Base-by-base conservation (phyloP, 2,888 invertebrate genomes). In the Cheilosia urbana region DNA sequence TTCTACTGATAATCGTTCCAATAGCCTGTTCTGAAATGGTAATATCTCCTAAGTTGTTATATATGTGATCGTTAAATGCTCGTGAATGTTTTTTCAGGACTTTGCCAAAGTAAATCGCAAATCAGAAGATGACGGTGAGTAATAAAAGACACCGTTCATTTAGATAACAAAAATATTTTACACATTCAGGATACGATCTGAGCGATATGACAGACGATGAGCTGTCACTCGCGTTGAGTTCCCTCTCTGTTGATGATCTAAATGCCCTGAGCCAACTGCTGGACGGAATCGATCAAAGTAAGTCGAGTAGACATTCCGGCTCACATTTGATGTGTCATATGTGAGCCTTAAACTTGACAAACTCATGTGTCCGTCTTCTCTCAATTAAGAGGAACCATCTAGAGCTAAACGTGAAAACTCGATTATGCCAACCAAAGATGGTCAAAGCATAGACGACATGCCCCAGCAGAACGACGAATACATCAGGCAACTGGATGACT, bases 401-500 rank as follows among this genome's bases (percentile, higher is more conserved):
- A 76, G 89, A 63, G 40, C 76, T 6, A 89, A 89, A 71, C 88
- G 88, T 34, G 87, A 88, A 62, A 87, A 87, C 42, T 11, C 69
- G 0, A 49, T 57, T 34, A 65, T 15, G 17, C 47, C 47, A 7
- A 17, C 55, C 6, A 47, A 62, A 42, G 47, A 69, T n/a, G 51
- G 65, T 62, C 27, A 71, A 49, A 58, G 87, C 60, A 69, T 69
- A 58, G 17, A 57, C 9, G 24, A 47, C 4, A 1, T 55, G 0
- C 47, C 60, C 0, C 62, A 62, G 15, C 68, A 87, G 2, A 88
- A 89, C 71, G 90, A 89, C 40, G 90, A 89, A 71, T 91, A 92
- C 73, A 82, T 92, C 1, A 90, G 90, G 60, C 89, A 91, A 65
- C 85, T 92, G 24, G 90, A 91, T 76, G 90, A 91, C 71, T 92